phyloP scores from a whole-genome alignment of 1,140 invertebrate species.

The Leptinotarsa undecemlineata region DNA sequence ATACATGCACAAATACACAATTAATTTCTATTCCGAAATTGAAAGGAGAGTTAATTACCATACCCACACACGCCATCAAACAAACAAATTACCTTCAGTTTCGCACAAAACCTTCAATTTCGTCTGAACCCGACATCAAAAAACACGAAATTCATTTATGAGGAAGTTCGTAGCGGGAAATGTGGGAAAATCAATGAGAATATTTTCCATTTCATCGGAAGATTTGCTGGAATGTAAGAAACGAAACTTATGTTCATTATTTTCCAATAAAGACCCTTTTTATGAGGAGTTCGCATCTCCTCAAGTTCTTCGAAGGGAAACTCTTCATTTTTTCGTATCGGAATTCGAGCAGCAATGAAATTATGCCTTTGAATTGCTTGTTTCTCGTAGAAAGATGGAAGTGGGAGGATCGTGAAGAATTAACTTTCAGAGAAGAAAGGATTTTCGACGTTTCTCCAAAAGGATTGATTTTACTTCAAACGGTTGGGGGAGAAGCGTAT shows the following conservation, averaged over 20 bases:
- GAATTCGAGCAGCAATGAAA: background rate
- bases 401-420: too few species aligned
- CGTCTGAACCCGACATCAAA: background rate
- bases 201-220: background rate
- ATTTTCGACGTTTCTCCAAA: too few species aligned
- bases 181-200: background rate
- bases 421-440: too few species aligned
- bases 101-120: constrained; percentile 16
- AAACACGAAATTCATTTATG: background rate
- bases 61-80: constrained; percentile 13
- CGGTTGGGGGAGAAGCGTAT: too few species aligned
- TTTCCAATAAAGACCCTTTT: background rate
- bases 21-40: constrained; percentile 1
- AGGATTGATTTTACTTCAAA: too few species aligned
- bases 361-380: constrained; percentile 8
- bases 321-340: background rate
- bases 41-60: constrained; percentile 17
- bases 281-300: background rate
- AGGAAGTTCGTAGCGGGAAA: background rate
- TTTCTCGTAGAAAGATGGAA: background rate
- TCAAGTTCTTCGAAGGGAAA: background rate
- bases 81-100: constrained; percentile 17
- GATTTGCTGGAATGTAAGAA: background rate
- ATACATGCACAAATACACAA: constrained; percentile 3
- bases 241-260: constrained; percentile 5